Percentiles rank a stretch among this genome's conserved stretches.
Evolutionary conservation across 2,797 vertebrate genomes (phyloP).

Genomic region (Hydrophis major): DNA sequence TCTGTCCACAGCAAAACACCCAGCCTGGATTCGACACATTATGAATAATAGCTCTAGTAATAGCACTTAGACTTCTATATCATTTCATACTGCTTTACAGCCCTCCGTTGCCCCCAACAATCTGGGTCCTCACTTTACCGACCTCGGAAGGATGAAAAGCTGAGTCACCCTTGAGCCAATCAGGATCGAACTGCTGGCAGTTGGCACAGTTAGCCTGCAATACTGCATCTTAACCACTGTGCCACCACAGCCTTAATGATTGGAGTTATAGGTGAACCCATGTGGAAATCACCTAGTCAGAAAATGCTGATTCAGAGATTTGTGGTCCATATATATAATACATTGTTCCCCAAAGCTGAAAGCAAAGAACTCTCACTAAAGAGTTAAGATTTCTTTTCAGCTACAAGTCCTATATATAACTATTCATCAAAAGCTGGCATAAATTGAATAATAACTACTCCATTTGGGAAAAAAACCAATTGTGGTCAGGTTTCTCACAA

Average conservation of each 20-base stretch:
- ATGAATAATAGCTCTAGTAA: no score
- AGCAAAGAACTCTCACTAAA: neutral
- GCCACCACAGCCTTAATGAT: neutral
- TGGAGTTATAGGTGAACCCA: neutral
- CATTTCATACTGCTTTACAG: no score
- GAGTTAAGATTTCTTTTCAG: neutral
- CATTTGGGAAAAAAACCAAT: neutral
- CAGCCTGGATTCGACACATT: neutral
- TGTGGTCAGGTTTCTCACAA: neutral
- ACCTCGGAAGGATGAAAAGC: no score
- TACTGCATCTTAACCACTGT: no score
- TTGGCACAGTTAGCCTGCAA: no score
- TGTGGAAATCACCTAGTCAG: neutral
- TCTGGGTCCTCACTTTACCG: no score
- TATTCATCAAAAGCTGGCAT: slow-evolving; percentile 7
- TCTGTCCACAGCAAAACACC: neutral
- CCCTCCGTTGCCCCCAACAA: no score
- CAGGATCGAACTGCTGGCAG: no score
- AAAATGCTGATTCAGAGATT: neutral
- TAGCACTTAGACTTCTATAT: no score
- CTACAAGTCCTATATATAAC: neutral
- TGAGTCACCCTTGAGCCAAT: no score
- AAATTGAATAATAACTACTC: slow-evolving; percentile 3
- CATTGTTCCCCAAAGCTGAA: neutral
- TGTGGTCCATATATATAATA: neutral